Evolutionary conservation across 2,888 invertebrate genomes (phyloP), one percentile per base, ranked within the genome.

Genomic region (Agrilus cyanescens): DNA sequence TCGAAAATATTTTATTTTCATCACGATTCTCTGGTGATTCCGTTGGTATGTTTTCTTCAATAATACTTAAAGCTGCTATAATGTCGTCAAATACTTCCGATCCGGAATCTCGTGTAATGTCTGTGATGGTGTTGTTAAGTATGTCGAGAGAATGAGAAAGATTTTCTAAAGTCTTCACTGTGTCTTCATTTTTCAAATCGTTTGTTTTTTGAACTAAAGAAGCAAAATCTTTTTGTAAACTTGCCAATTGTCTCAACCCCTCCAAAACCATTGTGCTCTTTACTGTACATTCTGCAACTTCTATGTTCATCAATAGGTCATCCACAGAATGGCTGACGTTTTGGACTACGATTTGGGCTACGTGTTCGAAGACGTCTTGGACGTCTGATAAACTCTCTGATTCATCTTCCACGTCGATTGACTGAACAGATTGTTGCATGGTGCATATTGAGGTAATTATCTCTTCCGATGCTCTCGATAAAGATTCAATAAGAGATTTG

Each of bases 101-200:
- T 10, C 55, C 52, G 12, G 53, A 50, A 8, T 55, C 48, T 2
- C 54, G 46, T 4, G 53, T 52, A n/a, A 62, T 50, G 37, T 63
- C 60, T 37, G 58, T 53, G 5, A 66, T 48, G 44, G 61, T 56
- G 47, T 55, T 62, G 46, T 65, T 65, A 12, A 67, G 45, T 34
- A 61, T 54, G 51, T 73, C 72, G 7, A 75, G 58, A 0, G 75
- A 73, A 33, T 69, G 68, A 29, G 70, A 67, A 1, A 75, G 54
- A 50, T 66, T 70, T 46, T 73, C 72, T 12, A 74, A 54, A 6
- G 72, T 62, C 5, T 65, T 63, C 4, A 74, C 52, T 16, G 59
- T 55, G 4, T 55, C 44, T 52, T 67, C 63, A 1, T 57, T 55
- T 48, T 58, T 58, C 12, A 58, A 51, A 40, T 54, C 50, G 2